Percentiles rank a stretch among this genome's conserved stretches.
These are phyloP conservation scores for Unio delphinus DNA, from an alignment of 2,888 invertebrate species.

Conservation along the genomic window DNA sequence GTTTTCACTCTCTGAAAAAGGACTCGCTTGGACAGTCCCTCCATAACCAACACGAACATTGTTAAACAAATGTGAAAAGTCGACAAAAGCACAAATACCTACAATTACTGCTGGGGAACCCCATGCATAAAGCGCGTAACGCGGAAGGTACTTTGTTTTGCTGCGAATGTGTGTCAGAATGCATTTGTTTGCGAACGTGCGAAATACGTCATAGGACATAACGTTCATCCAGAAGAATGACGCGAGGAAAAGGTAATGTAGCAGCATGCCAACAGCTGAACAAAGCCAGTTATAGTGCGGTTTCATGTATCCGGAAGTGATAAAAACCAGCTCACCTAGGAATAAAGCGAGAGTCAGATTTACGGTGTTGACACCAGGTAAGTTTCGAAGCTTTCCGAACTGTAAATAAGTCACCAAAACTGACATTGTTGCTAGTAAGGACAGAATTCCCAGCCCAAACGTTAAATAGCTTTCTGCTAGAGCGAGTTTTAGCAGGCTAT, in stretches of 20 bases:
- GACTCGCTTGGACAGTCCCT: constrained; percentile 8
- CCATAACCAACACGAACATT: constrained; percentile 51
- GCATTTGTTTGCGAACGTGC: constrained; percentile 72
- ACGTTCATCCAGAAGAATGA: constrained; percentile 81
- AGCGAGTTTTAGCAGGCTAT: constrained; percentile 30
- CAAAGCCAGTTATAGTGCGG: constrained; percentile 66
- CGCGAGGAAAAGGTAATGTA: constrained; percentile 79
- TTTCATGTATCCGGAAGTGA: constrained; percentile 40
- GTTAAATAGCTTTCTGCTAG: constrained; percentile 53
- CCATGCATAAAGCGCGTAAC: constrained; percentile 78
- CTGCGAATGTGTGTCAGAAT: constrained; percentile 45
- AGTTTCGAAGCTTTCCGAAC: constrained; percentile 65
- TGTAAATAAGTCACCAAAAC: constrained; percentile 67
- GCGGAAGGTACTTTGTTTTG: constrained; percentile 49
- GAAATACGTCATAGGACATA: constrained; percentile 76
- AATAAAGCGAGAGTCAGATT: constrained; percentile 66
- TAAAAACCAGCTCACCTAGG: constrained; percentile 65
- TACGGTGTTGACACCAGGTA: constrained; percentile 70
- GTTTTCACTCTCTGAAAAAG: neutral
- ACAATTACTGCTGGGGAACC: constrained; percentile 77
- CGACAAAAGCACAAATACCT: constrained; percentile 57
- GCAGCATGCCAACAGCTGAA: constrained; percentile 76
- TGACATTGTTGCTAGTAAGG: constrained; percentile 58
- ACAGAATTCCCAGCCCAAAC: constrained; percentile 55
- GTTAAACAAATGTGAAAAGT: constrained; percentile 47